These are phyloP conservation scores for Pyrgus malvae DNA, from an alignment of 2,888 invertebrate species.

Conservation along the genomic window DNA sequence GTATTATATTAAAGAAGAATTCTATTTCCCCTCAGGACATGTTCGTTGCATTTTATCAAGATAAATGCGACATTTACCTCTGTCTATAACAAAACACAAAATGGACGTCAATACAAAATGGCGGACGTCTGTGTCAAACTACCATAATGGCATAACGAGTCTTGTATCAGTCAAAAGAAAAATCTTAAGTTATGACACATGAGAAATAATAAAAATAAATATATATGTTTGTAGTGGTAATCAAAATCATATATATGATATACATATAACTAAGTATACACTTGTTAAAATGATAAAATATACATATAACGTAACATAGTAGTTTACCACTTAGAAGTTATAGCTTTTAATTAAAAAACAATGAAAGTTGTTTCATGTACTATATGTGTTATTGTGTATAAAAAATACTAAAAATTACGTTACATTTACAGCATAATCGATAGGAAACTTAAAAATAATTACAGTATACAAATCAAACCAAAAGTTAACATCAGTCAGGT, in stretches of 20 bases:
- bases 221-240: not conserved
- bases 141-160: conserved; percentile 14
- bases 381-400: too few relatives aligned
- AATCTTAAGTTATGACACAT: conserved; percentile 14
- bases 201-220: not conserved
- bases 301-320: too few relatives aligned
- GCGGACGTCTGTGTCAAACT: conserved; percentile 10
- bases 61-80: conserved; percentile 4
- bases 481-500: not conserved
- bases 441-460: not conserved
- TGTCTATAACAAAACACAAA: not conserved
- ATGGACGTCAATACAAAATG: conserved; percentile 13
- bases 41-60: not conserved
- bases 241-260: conserved; percentile 1
- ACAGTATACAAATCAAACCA: not conserved
- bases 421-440: not conserved
- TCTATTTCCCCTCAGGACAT: not conserved
- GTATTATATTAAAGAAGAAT: not conserved
- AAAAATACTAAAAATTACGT: not conserved
- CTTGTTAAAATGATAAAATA: too few relatives aligned
- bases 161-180: conserved; percentile 23
- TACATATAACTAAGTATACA: too few relatives aligned
- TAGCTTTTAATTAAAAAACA: too few relatives aligned
- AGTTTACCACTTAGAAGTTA: too few relatives aligned
- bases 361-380: not conserved